Conservation (phyloP, 2,113 vertebrate genomes). For the Pholis gunnellus region DNA sequence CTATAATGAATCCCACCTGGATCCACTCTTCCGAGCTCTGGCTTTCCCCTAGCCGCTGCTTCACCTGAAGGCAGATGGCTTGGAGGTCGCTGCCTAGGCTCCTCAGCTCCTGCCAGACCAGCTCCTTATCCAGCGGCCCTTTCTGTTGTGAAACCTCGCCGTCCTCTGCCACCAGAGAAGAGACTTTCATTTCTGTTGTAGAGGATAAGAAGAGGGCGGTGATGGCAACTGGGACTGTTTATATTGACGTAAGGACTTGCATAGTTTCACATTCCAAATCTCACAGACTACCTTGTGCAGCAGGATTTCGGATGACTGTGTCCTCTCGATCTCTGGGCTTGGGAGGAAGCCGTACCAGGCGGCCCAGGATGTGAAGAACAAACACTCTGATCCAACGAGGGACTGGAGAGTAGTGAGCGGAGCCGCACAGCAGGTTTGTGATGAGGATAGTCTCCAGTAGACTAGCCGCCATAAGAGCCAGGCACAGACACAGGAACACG, state of each 20-base stretch:
- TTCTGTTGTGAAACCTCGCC: not conserved
- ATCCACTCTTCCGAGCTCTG: conserved; percentile 77
- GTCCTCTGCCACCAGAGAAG: not conserved
- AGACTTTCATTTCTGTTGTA: not conserved
- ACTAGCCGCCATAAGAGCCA: conserved; percentile 82
- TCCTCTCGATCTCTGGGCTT: conserved; percentile 21
- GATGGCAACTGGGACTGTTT: not conserved
- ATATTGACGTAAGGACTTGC: not conserved
- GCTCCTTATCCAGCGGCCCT: conserved; percentile 2
- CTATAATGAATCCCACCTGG: conserved; percentile 80
- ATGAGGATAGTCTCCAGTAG: conserved; percentile 79
- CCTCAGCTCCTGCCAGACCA: conserved; percentile 63
- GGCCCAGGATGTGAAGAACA: conserved; percentile 64
- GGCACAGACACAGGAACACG: conserved; percentile 79
- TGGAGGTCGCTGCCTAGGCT: conserved; percentile 67
- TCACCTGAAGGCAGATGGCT: conserved; percentile 66
- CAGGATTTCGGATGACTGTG: conserved; percentile 37
- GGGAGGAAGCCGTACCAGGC: conserved; percentile 49
- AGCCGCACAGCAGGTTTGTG: conserved; percentile 72
- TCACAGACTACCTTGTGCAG: conserved; percentile 10
- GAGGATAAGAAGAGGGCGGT: not conserved
- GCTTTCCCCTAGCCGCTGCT: conserved; percentile 49
- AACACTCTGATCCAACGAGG: conserved; percentile 72
- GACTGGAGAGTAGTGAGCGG: conserved; percentile 44
- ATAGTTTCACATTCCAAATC: not conserved